Evolutionary conservation across 1,140 invertebrate species (phyloP), one percentile per base, ranked within the genome.

Genomic region (Coenobita brevimanus): DNA sequence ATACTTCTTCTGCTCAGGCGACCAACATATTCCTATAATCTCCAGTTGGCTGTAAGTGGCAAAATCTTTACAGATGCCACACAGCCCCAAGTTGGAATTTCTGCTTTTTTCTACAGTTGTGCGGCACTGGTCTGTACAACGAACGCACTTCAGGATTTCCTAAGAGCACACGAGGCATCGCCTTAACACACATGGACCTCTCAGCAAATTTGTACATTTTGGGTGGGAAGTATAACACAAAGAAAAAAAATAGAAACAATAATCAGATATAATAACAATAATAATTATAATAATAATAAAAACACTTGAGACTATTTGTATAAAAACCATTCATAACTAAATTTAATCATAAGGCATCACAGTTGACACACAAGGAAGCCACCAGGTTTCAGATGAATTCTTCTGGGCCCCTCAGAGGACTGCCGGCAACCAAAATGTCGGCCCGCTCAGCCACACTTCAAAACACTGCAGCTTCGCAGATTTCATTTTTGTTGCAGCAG

Each of bases 311-410:
- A 87, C 76, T 87, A 87, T 80, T 71, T 87, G 75, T 79, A 87
- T 71, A 87, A 80, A 87, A 27, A 69, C 64, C 76, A 69, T 71
- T 54, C 41, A 76, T 69, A 87, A 80, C 84, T 87, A 79, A 86
- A 86, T 87, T 87, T 87, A 87, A 80, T 80, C 50, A 87, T 87
- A 87, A 87, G 84, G 84, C 84, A 87, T 87, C 84, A 87, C 84
- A 87, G 84, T 87, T 87, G 62, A 79, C 76, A 87, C 75, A 80
- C 75, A 62, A 87, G 76, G 75, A 79, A 87, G 84, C 62, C 75
- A 79, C 67, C 60, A 79, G 43, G 36, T 79, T 79, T 67, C 60
- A 10, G 30, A n/a, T 71, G 17, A 50, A 50, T 50, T 8, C 17
- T 17, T 50, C 17, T 8, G 6, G 46, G 6, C 46, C 46, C 46